phyloP scores from a whole-genome alignment of 53 echinoderm and acorn worm species.

The Astropecten irregularis region DNA sequence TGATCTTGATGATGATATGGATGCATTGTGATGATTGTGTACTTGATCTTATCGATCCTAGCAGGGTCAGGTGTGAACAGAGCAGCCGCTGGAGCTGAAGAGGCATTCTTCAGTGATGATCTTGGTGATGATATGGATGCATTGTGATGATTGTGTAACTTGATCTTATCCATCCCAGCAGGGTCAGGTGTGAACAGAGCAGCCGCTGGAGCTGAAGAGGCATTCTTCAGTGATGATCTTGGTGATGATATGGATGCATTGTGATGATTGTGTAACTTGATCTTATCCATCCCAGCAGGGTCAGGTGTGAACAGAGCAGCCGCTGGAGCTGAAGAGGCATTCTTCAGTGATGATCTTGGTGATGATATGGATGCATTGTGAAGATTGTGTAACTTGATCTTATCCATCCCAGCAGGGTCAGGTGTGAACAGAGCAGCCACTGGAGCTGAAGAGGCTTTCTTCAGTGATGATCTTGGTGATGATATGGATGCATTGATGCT shows the following conservation, averaged over 20 bases:
- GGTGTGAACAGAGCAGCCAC: background rate
- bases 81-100: constrained; percentile 2
- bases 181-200: background rate
- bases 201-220: constrained; percentile 9
- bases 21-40: too few species aligned
- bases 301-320: background rate
- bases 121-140: constrained; percentile 74
- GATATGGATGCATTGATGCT: constrained; percentile 72
- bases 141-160: too few species aligned
- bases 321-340: constrained; percentile 1
- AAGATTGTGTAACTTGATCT: constrained; percentile 55
- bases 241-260: constrained; percentile 72
- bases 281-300: background rate
- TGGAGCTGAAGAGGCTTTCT: constrained; percentile 9
- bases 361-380: constrained; percentile 74
- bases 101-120: constrained; percentile 42
- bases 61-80: background rate
- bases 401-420: too few species aligned
- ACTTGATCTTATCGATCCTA: too few species aligned
- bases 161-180: background rate
- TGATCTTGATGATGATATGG: constrained; percentile 68
- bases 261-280: too few species aligned
- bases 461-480: constrained; percentile 67
- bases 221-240: constrained; percentile 48
- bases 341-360: constrained; percentile 56